A percentile compares a stretch with the other conserved stretches of the same genome.
Conservation (phyloP, 1,140 invertebrate species). For the Trichomalopsis sarcophagae region DNA sequence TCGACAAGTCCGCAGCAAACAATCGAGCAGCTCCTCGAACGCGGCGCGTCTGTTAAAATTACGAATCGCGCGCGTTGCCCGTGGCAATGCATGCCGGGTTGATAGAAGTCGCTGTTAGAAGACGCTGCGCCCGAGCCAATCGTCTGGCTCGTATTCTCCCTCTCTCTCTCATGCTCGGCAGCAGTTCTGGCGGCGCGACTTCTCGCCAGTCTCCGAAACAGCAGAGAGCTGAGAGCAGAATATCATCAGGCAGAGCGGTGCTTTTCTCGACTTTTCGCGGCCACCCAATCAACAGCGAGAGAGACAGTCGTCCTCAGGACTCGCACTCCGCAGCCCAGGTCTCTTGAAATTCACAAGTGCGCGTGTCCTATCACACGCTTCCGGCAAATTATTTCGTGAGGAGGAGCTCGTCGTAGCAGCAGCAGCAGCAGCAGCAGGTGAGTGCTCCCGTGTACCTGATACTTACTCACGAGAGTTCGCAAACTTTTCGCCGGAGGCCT, state of each 20-base stretch:
- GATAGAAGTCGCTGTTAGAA: conserved; percentile 75
- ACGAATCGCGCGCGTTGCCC: conserved; percentile 59
- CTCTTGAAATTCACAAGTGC: neutral
- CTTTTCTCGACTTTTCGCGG: conserved; percentile 10
- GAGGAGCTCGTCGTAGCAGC: neutral
- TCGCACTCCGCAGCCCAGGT: neutral
- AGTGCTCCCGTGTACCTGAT: neutral
- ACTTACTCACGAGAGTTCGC: neutral
- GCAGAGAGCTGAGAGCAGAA: conserved; percentile 6
- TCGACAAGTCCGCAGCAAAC: neutral
- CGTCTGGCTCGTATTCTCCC: conserved; percentile 48
- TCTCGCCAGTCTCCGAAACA: neutral
- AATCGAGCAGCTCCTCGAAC: neutral
- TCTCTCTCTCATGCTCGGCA: conserved; percentile 33
- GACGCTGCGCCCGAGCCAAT: conserved; percentile 71
- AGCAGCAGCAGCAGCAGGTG: conserved; percentile 20
- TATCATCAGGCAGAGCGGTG: neutral
- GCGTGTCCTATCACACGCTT: neutral
- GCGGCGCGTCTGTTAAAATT: neutral
- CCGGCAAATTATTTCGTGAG: conserved; percentile 17
- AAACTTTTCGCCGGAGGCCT: neutral
- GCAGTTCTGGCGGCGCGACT: neutral
- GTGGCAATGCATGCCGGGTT: conserved; percentile 63
- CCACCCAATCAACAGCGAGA: neutral
- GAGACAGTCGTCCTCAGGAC: neutral